A percentile compares a stretch with the other conserved stretches of the same genome.
These are phyloP conservation scores for Neostethus bicornis DNA, from an alignment of 2,797 vertebrate genomes.

Conservation along the genomic window DNA sequence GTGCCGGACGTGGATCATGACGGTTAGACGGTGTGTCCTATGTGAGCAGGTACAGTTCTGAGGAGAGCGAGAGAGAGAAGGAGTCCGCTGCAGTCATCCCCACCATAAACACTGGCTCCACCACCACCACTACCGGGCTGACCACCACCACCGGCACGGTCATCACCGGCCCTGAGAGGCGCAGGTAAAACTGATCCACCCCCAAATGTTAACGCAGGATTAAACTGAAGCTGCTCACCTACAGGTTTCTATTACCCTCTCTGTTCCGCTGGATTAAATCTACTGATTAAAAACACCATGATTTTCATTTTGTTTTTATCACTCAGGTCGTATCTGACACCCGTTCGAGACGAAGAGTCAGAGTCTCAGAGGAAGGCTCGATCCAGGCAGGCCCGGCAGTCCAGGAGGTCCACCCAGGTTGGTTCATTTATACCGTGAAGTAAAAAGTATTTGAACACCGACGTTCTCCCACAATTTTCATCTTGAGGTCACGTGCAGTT, in stretches of 20 bases:
- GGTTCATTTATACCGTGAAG: neutral
- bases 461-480: neutral
- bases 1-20: slow-evolving; percentile 1
- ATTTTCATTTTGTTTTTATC: neutral
- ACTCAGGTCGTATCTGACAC: slow-evolving; percentile 95
- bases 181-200: slow-evolving; percentile 87
- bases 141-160: slow-evolving; percentile 82
- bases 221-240: too few species aligned
- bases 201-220: too few species aligned
- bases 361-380: slow-evolving; percentile 98
- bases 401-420: slow-evolving; percentile 97
- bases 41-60: slow-evolving; percentile 91
- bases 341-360: slow-evolving; percentile 96
- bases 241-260: too few species aligned
- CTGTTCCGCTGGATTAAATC: too few species aligned
- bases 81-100: slow-evolving; percentile 93
- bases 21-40: neutral
- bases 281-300: too few species aligned
- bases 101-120: slow-evolving; percentile 93
- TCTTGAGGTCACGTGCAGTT: too few species aligned
- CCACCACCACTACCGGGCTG: slow-evolving; percentile 82
- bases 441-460: neutral
- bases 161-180: slow-evolving; percentile 92
- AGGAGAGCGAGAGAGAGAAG: slow-evolving; percentile 95
- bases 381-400: slow-evolving; percentile 97